These are phyloP conservation scores for Piprites chloris DNA, from an alignment of 2,113 vertebrate genomes.

Conservation along the genomic window DNA sequence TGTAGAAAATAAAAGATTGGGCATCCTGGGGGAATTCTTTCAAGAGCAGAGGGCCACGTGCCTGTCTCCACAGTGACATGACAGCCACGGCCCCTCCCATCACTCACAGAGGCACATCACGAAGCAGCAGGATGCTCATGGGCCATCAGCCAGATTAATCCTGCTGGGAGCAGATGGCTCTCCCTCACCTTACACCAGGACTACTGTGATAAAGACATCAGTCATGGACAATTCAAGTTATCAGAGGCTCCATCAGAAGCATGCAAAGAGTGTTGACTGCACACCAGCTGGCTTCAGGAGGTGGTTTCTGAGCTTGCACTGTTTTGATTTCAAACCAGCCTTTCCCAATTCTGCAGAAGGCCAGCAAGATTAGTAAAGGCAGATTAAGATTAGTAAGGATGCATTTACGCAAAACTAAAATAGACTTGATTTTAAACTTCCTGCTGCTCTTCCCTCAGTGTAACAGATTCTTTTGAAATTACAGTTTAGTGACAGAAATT, in stretches of 20 bases:
- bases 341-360: background rate
- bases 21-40: background rate
- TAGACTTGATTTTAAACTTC: background rate
- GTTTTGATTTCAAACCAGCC: background rate
- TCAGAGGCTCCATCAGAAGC: background rate
- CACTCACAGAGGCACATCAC: background rate
- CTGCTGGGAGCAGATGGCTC: constrained; percentile 33
- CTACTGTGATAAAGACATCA: constrained; percentile 30
- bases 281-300: background rate
- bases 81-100: background rate
- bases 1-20: background rate
- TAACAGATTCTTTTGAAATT: background rate
- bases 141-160: background rate
- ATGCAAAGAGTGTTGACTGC: background rate
- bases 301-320: background rate
- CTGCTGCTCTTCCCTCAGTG: background rate
- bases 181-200: background rate
- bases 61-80: background rate
- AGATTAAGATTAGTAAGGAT: background rate
- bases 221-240: background rate
- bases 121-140: background rate
- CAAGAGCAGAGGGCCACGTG: background rate
- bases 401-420: constrained; percentile 6
- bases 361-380: background rate
- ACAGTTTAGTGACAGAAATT: background rate